Evolutionary conservation across 2,888 invertebrate genomes (phyloP).

Genomic region (Plagodis dolabraria): DNA sequence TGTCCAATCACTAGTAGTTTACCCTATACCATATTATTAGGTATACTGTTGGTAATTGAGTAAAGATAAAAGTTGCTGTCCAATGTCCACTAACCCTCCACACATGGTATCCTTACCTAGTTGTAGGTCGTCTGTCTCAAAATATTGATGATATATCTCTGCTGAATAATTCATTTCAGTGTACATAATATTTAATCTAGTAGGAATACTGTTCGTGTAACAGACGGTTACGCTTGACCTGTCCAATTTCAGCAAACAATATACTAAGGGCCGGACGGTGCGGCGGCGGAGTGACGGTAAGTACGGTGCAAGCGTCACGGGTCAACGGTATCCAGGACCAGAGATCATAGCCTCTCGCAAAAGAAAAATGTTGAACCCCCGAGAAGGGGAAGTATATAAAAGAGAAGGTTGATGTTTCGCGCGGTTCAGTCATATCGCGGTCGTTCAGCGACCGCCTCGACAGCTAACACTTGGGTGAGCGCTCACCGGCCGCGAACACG

Average conservation of each 20-base stretch:
- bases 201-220: neutral
- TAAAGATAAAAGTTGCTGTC: too few relatives aligned
- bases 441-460: conserved; percentile 54
- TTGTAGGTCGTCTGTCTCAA: too few relatives aligned
- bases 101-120: too few relatives aligned
- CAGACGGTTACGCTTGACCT: conserved; percentile 43
- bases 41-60: too few relatives aligned
- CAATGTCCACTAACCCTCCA: too few relatives aligned
- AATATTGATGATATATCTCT: too few relatives aligned
- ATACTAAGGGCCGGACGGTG: conserved; percentile 45
- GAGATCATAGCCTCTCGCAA: conserved; percentile 46
- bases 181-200: neutral
- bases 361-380: conserved; percentile 55
- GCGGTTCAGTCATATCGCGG: conserved; percentile 73
- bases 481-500: conserved; percentile 37
- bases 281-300: conserved; percentile 11
- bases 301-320: conserved; percentile 48
- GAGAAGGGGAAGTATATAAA: conserved; percentile 76
- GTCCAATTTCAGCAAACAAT: conserved; percentile 42
- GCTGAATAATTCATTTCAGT: too few relatives aligned
- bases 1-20: too few relatives aligned
- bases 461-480: conserved; percentile 52
- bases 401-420: conserved; percentile 65
- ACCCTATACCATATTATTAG: too few relatives aligned
- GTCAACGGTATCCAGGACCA: conserved; percentile 58